phyloP scores from a whole-genome alignment of 92 coral and sea anemone genomes.

The Blastomussa wellsi region DNA sequence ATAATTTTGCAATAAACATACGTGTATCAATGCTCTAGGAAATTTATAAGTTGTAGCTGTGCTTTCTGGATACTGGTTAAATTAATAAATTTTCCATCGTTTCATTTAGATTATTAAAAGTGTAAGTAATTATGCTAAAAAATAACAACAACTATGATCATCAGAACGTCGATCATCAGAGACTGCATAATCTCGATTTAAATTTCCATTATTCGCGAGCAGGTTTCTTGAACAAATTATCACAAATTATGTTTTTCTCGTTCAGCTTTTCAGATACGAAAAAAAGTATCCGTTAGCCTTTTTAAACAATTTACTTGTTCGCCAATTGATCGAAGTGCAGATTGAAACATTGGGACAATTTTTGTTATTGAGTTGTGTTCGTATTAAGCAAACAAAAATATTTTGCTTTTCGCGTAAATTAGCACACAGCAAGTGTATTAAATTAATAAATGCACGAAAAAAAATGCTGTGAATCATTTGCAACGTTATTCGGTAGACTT shows the following conservation, averaged over 20 bases:
- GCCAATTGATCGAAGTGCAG: not conserved
- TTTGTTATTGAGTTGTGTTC: not conserved
- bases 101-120: too few species aligned
- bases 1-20: too few species aligned
- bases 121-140: not conserved
- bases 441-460: not conserved
- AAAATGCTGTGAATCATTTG: not conserved
- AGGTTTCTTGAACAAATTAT: not conserved
- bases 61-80: not conserved
- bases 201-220: not conserved
- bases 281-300: not conserved
- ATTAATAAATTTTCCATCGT: too few species aligned
- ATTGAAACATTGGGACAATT: not conserved
- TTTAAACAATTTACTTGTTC: not conserved
- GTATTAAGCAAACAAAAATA: not conserved
- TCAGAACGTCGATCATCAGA: not conserved
- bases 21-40: not conserved
- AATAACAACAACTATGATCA: not conserved
- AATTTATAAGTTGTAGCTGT: not conserved
- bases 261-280: not conserved
- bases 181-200: not conserved
- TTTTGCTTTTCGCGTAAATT: slow-evolving; percentile 4
- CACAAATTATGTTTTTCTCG: not conserved
- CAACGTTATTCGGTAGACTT: not conserved
- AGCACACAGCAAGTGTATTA: not conserved